A percentile compares a stretch with the other conserved stretches of the same genome.
These are phyloP conservation scores for Pterocles orientalis DNA, from an alignment of 2,113 vertebrate genomes.

Conservation along the genomic window DNA sequence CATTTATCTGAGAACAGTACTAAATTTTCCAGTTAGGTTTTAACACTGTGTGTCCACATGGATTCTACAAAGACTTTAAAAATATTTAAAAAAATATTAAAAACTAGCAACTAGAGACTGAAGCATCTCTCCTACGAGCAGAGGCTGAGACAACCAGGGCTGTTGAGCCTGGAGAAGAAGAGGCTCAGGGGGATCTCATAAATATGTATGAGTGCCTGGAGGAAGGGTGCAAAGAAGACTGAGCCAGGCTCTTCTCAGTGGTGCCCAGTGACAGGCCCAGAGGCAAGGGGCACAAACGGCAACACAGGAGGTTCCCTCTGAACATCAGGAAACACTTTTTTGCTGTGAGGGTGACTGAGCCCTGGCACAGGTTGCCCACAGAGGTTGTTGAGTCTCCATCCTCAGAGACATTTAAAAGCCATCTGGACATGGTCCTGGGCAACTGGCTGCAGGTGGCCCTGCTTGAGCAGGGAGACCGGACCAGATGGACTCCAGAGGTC, in stretches of 20 bases:
- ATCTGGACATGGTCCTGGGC: neutral
- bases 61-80: neutral
- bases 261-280: neutral
- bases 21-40: neutral
- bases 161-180: neutral
- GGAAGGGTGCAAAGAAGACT: neutral
- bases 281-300: neutral
- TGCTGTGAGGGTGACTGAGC: fast-evolving
- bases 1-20: neutral
- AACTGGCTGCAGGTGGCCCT: neutral
- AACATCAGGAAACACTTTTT: neutral
- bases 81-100: neutral
- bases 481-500: neutral
- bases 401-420: neutral
- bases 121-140: neutral
- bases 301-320: neutral
- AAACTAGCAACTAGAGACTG: neutral
- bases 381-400: neutral
- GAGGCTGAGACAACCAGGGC: neutral
- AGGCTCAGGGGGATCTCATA: neutral
- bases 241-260: neutral
- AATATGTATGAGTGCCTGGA: neutral
- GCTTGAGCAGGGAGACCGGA: neutral
- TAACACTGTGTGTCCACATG: fast-evolving
- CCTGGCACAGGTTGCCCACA: neutral